Evolutionary conservation across 2,113 vertebrate species (phyloP).

Genomic region (Chloropsis hardwickii): DNA sequence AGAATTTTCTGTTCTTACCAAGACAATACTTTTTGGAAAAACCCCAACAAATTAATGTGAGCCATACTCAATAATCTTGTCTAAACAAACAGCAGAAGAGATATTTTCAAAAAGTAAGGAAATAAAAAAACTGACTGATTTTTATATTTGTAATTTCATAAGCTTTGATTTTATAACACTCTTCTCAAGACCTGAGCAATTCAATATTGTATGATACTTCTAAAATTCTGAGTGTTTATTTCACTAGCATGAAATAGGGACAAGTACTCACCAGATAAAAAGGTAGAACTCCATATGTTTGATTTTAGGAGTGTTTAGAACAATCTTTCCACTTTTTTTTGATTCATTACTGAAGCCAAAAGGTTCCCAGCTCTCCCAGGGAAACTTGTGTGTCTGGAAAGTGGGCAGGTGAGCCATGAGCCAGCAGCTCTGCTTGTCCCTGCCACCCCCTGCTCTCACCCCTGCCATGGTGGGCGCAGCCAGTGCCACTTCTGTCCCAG

Average conservation of each 20-base stretch:
- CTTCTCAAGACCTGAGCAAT: not conserved
- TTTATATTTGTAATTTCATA: not conserved
- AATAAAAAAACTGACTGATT: not conserved
- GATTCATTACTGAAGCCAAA: not conserved
- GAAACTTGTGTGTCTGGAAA: fast-evolving
- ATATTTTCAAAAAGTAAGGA: not conserved
- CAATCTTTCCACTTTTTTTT: not conserved
- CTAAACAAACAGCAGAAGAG: not conserved
- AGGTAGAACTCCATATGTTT: not conserved
- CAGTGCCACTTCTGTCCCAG: not conserved
- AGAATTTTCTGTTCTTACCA: not conserved
- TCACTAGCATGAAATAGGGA: not conserved
- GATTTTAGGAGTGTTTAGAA: not conserved
- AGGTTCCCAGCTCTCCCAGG: not conserved
- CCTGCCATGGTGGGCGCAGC: not conserved
- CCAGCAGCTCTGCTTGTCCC: not conserved
- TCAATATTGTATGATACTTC: not conserved
- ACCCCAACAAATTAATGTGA: not conserved
- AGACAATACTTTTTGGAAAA: not conserved
- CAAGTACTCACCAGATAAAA: not conserved
- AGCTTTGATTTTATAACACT: not conserved
- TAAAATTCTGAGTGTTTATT: not conserved
- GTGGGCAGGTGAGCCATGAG: not conserved
- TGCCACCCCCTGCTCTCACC: not conserved
- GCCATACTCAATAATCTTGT: not conserved